Base-by-base conservation (phyloP, 2,797 vertebrate genomes). In the Helarctos malayanus region DNA sequence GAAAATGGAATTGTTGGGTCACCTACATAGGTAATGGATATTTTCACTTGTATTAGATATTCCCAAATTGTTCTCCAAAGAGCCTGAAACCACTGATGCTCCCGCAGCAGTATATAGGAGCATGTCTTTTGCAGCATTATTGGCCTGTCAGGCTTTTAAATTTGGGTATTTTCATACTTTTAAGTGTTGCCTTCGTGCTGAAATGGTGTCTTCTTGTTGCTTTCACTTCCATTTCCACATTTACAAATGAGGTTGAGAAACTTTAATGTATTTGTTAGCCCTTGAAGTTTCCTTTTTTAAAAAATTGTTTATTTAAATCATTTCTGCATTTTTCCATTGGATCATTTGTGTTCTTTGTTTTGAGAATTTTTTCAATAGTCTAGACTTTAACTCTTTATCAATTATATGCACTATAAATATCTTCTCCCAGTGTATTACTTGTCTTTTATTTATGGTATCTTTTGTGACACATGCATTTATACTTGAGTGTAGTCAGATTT, bases 121-220 rank as follows among this genome's bases (percentile, higher is more conserved):
- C 7, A 18, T 85, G 29, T 89, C 47, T 94, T 92, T 84, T 25
- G 23, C 59, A 92, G 25, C 9, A 27, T n/a, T 63, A 71, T 49
- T 96, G 79, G 7, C n/a, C 56, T 94, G 87, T 75, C 23, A 73
- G 19, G 91, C 7, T 68, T 92, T 57, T 41, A 79, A 71, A 71
- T 59, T 45, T 79, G 71, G 35, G 3, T 25, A 56, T 80, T 89
- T 89, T 84, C 19, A 90, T 41, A 93, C 19, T 38, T 94, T 78
- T 56, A 83, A 54, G 59, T 93, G 63, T 96, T 97, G 29, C 57
- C 38, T 94, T 94, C 49, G 38, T 92, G 29, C 54, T 61, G n/a
- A 95, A 93, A 84, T 65, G 9, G 13, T 89, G 16, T 92, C n/a
- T 69, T 91, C 41, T 65, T 80, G 12, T 35, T 97, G 27, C 21